phyloP scores from a whole-genome alignment of 2,797 vertebrate genomes.

The Thaleichthys pacificus region DNA sequence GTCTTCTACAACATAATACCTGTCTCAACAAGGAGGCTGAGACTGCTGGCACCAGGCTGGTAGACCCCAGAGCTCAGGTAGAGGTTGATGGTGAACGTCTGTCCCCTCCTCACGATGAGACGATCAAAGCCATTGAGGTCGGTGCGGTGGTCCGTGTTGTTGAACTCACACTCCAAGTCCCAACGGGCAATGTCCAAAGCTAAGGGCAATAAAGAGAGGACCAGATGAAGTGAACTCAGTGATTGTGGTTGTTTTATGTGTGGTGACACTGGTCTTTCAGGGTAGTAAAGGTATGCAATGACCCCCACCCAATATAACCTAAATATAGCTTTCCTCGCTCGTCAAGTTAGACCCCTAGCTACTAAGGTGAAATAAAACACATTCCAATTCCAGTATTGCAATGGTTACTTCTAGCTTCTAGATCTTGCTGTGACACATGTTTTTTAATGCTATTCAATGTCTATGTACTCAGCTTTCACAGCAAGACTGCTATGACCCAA shows the following conservation, averaged over 20 bases:
- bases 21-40: constrained; percentile 79
- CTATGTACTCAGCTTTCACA: too few species aligned
- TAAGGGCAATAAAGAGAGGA: constrained; percentile 42
- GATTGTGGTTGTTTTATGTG: background rate
- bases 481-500: too few species aligned
- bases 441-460: too few species aligned
- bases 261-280: too few species aligned
- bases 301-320: background rate
- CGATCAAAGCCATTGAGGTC: constrained; percentile 72
- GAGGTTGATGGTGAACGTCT: constrained; percentile 81
- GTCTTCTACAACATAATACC: constrained; percentile 63
- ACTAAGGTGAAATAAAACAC: too few species aligned
- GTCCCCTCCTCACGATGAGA: constrained; percentile 88
- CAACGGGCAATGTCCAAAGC: constrained; percentile 81
- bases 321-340: background rate
- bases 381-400: too few species aligned
- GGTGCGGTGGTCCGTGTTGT: constrained; percentile 83
- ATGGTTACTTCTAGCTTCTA: too few species aligned
- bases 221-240: background rate
- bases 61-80: constrained; percentile 77
- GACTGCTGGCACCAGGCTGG: constrained; percentile 74
- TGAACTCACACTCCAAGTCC: constrained; percentile 80
- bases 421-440: too few species aligned
- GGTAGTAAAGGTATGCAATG: background rate
- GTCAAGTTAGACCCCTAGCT: background rate